Evolutionary conservation across 1,140 invertebrate species (phyloP), one percentile per base, ranked within the genome.

Genomic region (Bombus waltoni): DNA sequence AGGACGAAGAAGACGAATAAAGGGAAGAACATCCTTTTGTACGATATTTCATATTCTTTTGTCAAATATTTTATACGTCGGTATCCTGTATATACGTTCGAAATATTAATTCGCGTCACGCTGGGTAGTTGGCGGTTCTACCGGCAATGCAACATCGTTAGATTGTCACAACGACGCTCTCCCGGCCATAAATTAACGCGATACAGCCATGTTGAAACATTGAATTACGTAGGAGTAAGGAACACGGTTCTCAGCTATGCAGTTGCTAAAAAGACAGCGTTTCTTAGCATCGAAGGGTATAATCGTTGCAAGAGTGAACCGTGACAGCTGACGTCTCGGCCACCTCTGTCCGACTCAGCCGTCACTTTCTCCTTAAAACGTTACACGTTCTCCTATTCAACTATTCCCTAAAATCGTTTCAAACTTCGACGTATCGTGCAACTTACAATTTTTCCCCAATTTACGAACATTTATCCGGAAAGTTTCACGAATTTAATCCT

Each of bases 161-260:
- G 28, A 35, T 62, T 32, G 53, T 42, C 75, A 35, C 8, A n/a
- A 65, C 8, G 35, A 40, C 35, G 53, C 35, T 62, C 59, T 59
- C 47, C 28, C 25, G 28, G 35, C 53, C 74, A 59, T 76, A 76
- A 76, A 76, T 76, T 59, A 59, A 40, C 53, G 15, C 3, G n/a
- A 59, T 4, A 76, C 35, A 76, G n/a, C 32, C 74, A 11, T 76
- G 74, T 76, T 62, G 74, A 59, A 76, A 76, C 35, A 53, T 62
- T 40, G 53, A 59, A n/a, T 76, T 76, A 76, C 74, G 74, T 76
- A 40, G 74, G 74, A 59, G 74, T 62, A 18, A 40, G 62, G 74
- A 76, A n/a, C 53, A 40, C 74, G 53, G 11, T 40, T 59, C 53
- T 62, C 53, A 22, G 53, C 13, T 59, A 28, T 40, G 28, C 74